phyloP scores from a whole-genome alignment of 2,797 vertebrate genomes.

The Cyclura pinguis region DNA sequence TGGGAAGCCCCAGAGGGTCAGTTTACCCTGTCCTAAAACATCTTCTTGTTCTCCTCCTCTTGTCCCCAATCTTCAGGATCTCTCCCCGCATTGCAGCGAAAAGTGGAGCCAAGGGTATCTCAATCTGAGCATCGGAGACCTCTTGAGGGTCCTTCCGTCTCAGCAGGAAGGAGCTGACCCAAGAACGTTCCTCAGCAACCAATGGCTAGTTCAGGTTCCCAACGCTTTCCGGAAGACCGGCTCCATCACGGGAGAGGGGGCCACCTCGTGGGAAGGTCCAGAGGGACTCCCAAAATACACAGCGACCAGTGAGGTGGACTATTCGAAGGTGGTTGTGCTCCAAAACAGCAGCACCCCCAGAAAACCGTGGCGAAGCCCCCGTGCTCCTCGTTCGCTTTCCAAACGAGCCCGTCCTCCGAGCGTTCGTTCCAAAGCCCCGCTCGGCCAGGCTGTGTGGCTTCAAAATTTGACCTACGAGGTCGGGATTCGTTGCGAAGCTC shows the following conservation, averaged over 20 bases:
- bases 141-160: background rate
- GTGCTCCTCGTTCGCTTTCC: background rate
- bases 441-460: background rate
- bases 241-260: rapidly evolving
- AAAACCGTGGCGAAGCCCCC: background rate
- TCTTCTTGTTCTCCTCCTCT: too few species aligned
- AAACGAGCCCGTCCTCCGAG: background rate
- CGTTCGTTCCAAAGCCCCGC: rapidly evolving
- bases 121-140: background rate
- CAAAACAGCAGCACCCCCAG: rapidly evolving
- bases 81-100: background rate
- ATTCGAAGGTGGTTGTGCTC: background rate
- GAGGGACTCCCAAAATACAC: background rate
- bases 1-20: too few species aligned
- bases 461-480: background rate
- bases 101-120: background rate
- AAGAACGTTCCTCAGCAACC: background rate
- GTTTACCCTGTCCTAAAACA: background rate
- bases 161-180: background rate
- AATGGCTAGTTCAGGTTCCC: background rate
- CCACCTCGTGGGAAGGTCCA: rapidly evolving
- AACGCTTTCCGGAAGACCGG: background rate
- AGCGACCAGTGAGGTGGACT: background rate
- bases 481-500: too few species aligned
- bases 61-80: background rate